phyloP scores from a whole-genome alignment of 2,888 invertebrate species.

The Agonopterix heracliana region DNA sequence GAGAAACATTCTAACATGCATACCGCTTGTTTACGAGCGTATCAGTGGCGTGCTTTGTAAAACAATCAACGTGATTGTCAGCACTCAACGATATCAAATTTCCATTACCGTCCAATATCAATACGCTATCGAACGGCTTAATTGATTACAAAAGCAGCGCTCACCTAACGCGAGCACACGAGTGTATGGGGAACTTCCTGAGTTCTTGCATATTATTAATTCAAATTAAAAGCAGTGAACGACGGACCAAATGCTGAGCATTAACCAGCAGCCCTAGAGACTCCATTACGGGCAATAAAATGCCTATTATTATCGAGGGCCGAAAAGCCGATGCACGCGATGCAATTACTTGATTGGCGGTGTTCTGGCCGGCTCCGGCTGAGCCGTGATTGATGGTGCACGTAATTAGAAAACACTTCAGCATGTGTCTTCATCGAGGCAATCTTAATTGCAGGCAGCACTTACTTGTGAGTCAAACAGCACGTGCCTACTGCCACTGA shows the following conservation, averaged over 20 bases:
- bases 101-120: conserved; percentile 49
- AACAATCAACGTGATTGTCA: conserved; percentile 59
- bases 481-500: conserved; percentile 43
- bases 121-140: conserved; percentile 48
- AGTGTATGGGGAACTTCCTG: conserved; percentile 31
- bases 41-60: conserved; percentile 49
- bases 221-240: conserved; percentile 64
- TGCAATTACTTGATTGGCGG: conserved; percentile 76
- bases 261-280: conserved; percentile 71
- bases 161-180: conserved; percentile 25
- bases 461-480: conserved; percentile 68
- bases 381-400: conserved; percentile 70
- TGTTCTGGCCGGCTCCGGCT: conserved; percentile 62
- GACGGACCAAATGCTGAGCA: conserved; percentile 53
- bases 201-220: conserved; percentile 64
- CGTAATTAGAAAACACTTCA: conserved; percentile 77
- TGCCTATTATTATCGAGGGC: conserved; percentile 76
- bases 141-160: conserved; percentile 64
- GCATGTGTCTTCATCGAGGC: conserved; percentile 70
- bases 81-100: conserved; percentile 59
- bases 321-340: conserved; percentile 76
- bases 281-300: conserved; percentile 75
- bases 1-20: conserved; percentile 28
- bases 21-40: conserved; percentile 9
- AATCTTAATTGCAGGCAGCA: conserved; percentile 72